Conservation (phyloP, 2,797 vertebrate species). For the Neosilurus mollespiculum region DNA sequence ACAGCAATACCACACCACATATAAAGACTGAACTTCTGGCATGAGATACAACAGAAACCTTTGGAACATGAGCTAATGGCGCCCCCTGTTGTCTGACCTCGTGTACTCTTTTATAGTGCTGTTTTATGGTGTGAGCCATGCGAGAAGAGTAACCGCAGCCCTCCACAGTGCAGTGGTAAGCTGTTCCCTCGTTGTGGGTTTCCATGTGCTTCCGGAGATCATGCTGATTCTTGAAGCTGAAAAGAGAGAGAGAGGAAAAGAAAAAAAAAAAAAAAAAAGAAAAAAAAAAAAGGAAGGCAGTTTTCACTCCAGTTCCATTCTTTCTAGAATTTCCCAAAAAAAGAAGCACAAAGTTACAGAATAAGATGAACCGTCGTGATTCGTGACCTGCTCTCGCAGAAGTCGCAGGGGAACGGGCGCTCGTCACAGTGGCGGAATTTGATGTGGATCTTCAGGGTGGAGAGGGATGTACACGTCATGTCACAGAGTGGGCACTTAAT, state of each 20-base stretch:
- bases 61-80: background rate
- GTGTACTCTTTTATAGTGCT: conserved; percentile 73
- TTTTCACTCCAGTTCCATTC: background rate
- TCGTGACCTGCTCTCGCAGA: conserved; percentile 73
- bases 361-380: background rate
- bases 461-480: conserved; percentile 71
- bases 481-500: conserved; percentile 74
- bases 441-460: conserved; percentile 76
- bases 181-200: conserved; percentile 75
- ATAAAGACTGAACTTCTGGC: background rate
- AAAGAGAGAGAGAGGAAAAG: background rate
- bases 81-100: conserved; percentile 62
- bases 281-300: background rate
- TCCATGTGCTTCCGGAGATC: conserved; percentile 80
- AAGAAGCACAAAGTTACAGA: background rate
- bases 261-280: too few species aligned
- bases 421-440: conserved; percentile 76
- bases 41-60: background rate
- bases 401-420: conserved; percentile 73
- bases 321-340: background rate
- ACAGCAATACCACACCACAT: conserved; percentile 6
- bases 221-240: conserved; percentile 76
- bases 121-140: conserved; percentile 67
- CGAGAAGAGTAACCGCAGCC: conserved; percentile 76
- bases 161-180: conserved; percentile 75